These are phyloP conservation scores for Dromiciops gliroides DNA, from an alignment of 2,113 vertebrate species.

Conservation along the genomic window DNA sequence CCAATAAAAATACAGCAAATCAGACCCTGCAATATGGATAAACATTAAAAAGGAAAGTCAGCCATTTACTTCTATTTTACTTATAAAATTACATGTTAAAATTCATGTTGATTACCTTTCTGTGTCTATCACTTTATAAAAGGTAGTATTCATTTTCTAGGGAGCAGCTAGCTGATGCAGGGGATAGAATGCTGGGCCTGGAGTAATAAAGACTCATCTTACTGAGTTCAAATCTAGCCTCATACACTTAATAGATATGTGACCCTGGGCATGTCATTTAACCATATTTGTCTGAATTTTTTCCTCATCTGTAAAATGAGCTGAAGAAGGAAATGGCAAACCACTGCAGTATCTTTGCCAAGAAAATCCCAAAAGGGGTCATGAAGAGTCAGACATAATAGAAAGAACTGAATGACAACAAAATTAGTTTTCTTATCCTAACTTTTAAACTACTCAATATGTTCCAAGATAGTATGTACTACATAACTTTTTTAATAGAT, in stretches of 20 bases:
- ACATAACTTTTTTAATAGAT: not conserved
- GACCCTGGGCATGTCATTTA: not conserved
- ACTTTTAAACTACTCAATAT: not conserved
- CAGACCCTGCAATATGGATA: slow-evolving; percentile 34
- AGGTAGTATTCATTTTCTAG: not conserved
- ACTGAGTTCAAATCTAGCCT: not conserved
- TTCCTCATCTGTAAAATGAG: not conserved
- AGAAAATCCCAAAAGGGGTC: not conserved
- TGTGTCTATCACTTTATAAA: not conserved
- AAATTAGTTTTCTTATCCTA: not conserved
- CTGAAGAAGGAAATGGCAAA: not conserved
- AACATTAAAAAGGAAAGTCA: slow-evolving; percentile 35
- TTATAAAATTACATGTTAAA: slow-evolving; percentile 27
- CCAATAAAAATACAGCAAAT: slow-evolving; percentile 50
- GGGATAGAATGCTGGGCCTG: not conserved
- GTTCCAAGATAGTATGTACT: not conserved
- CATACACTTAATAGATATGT: not conserved
- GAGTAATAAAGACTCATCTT: not conserved
- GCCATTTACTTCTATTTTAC: not conserved
- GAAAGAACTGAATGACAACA: not conserved
- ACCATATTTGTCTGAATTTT: too few relatives aligned
- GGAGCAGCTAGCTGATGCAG: not conserved
- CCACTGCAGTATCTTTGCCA: not conserved
- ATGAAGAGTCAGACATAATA: too few relatives aligned
- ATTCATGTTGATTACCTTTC: slow-evolving; percentile 33